phyloP scores from a whole-genome alignment of 2,888 invertebrate genomes.

The Microctonus hyperodae region DNA sequence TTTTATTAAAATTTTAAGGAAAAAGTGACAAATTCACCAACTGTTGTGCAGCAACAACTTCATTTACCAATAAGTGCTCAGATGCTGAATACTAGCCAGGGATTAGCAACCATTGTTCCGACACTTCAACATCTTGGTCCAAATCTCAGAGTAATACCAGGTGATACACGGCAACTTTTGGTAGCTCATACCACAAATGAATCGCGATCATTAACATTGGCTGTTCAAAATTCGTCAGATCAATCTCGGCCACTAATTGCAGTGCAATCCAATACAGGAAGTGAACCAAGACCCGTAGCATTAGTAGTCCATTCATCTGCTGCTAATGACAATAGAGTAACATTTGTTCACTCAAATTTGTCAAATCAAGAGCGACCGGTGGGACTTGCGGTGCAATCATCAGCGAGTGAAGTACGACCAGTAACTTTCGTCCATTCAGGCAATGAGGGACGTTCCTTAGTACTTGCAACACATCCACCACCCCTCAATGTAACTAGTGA shows the following conservation, averaged over 20 bases:
- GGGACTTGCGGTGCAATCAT: constrained; percentile 61
- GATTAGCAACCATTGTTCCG: constrained; percentile 60
- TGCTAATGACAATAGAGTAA: constrained; percentile 60
- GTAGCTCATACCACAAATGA: constrained; percentile 57
- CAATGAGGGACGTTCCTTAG: constrained; percentile 57
- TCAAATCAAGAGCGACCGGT: constrained; percentile 60
- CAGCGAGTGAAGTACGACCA: constrained; percentile 57
- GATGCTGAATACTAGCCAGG: constrained; percentile 59
- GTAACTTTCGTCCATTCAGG: constrained; percentile 60
- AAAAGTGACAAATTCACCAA: constrained; percentile 53
- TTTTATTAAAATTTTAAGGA: constrained; percentile 40
- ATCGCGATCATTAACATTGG: constrained; percentile 53
- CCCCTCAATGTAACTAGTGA: constrained; percentile 58
- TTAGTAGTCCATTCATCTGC: constrained; percentile 60
- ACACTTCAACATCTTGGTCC: constrained; percentile 60
- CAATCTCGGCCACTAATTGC: constrained; percentile 55
- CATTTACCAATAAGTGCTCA: constrained; percentile 60
- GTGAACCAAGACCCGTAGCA: constrained; percentile 60
- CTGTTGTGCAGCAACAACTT: constrained; percentile 54
- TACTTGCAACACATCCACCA: constrained; percentile 57
- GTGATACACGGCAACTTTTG: constrained; percentile 58
- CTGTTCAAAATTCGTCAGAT: constrained; percentile 54
- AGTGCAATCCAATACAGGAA: constrained; percentile 58
- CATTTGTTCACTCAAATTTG: constrained; percentile 60
- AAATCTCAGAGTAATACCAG: constrained; percentile 58